phyloP scores from a whole-genome alignment of 1,140 invertebrate genomes.

The Pectinophora gossypiella region DNA sequence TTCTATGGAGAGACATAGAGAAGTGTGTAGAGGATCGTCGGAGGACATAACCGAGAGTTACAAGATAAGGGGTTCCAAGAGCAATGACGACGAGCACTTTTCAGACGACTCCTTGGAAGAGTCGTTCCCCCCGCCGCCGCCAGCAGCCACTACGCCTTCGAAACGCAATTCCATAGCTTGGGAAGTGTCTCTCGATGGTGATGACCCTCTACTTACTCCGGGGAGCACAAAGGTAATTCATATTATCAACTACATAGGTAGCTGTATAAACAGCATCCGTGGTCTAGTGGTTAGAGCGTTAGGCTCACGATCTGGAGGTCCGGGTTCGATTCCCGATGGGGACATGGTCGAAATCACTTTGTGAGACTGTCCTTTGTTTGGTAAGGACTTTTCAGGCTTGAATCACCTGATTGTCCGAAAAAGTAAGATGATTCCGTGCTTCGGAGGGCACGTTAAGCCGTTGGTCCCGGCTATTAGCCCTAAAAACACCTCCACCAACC shows the following conservation, averaged over 20 bases:
- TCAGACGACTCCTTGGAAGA: constrained; percentile 90
- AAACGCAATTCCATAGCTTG: constrained; percentile 88
- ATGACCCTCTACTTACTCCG: constrained; percentile 81
- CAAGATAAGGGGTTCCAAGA: constrained; percentile 62
- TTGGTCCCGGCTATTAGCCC: too few species aligned
- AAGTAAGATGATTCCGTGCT: too few species aligned
- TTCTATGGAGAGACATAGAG: constrained; percentile 84
- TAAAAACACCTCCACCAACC: too few species aligned
- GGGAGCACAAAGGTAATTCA: constrained; percentile 82
- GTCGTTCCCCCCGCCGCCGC: constrained; percentile 78
- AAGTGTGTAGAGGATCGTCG: constrained; percentile 79
- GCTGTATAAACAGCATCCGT: too few species aligned
- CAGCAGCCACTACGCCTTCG: constrained; percentile 75
- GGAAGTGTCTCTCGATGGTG: constrained; percentile 86
- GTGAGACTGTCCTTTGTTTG: too few species aligned
- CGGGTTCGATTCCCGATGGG: too few species aligned
- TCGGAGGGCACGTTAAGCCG: too few species aligned
- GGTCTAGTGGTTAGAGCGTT: too few species aligned
- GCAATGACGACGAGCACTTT: constrained; percentile 83
- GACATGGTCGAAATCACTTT: too few species aligned
- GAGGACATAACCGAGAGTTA: constrained; percentile 53
- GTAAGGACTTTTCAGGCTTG: too few species aligned
- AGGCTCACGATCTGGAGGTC: too few species aligned
- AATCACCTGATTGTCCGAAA: too few species aligned
- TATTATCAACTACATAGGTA: neutral